These are phyloP conservation scores for Hyperoplus lanceolatus DNA, from an alignment of 2,797 vertebrate species.

Conservation along the genomic window DNA sequence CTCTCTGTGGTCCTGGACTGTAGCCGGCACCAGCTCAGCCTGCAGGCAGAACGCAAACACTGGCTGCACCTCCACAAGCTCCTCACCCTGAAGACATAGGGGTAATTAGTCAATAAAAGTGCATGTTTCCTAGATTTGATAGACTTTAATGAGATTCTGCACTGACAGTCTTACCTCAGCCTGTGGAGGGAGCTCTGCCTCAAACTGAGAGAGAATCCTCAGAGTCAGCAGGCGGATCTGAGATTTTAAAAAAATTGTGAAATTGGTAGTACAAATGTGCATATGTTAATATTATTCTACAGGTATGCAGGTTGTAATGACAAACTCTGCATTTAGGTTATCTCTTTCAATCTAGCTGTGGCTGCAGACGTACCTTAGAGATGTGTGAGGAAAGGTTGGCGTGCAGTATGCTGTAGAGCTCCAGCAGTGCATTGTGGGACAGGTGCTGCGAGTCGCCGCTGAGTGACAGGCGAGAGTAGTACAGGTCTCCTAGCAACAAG, in stretches of 20 bases:
- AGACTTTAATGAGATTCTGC: background rate
- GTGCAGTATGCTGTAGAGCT: slow-evolving; percentile 88
- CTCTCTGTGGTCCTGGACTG: slow-evolving; percentile 95
- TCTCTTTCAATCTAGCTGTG: no score
- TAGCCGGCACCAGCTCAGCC: slow-evolving; percentile 94
- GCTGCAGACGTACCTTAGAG: slow-evolving; percentile 87
- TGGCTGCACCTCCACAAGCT: slow-evolving; percentile 80
- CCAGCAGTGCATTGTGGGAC: slow-evolving; percentile 87
- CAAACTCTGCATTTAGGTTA: no score
- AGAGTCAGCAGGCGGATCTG: slow-evolving; percentile 94
- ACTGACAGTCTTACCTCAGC: slow-evolving; percentile 82
- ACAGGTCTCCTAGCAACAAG: slow-evolving; percentile 93
- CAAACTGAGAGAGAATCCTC: slow-evolving; percentile 94
- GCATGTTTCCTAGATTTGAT: background rate
- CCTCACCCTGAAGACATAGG: slow-evolving; percentile 83
- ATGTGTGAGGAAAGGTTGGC: slow-evolving; percentile 92
- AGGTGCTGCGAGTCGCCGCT: slow-evolving; percentile 89
- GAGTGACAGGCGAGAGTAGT: slow-evolving; percentile 92
- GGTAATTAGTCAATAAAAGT: background rate
- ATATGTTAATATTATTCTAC: background rate
- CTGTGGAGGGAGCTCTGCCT: slow-evolving; percentile 81
- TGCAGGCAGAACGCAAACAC: slow-evolving; percentile 91
- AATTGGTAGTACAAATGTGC: background rate
- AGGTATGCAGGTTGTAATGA: background rate
- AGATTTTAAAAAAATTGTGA: slow-evolving; percentile 16